Evolutionary conservation across 1,140 invertebrate genomes (phyloP).

Genomic region (Lepidurus couesii): DNA sequence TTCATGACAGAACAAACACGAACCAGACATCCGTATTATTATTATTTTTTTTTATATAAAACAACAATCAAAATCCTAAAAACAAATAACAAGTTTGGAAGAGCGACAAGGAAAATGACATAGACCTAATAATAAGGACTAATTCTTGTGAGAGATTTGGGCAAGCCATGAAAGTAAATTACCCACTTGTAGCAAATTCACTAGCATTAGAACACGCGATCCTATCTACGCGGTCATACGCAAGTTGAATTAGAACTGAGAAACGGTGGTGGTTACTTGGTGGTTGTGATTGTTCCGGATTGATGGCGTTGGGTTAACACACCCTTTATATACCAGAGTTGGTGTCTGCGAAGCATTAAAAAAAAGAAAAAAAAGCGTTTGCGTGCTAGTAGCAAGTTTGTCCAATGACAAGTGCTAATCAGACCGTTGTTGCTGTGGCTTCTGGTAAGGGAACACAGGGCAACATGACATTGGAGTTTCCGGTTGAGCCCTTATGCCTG

Average conservation of each 20-base stretch:
- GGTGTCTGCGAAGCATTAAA: not conserved
- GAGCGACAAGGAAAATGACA: not conserved
- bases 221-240: not conserved
- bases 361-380: not conserved
- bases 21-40: too few species aligned
- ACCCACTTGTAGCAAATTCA: constrained; percentile 5
- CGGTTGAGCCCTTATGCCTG: constrained; percentile 8
- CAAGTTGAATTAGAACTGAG: not conserved
- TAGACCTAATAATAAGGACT: not conserved
- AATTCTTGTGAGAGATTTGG: not conserved
- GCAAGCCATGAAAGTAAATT: not conserved
- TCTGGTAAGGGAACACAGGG: not conserved
- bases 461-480: constrained; percentile 19
- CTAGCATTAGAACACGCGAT: not conserved
- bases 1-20: too few species aligned
- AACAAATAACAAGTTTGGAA: not conserved
- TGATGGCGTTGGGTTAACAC: constrained; percentile 13
- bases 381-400: not conserved
- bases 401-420: constrained; percentile 22
- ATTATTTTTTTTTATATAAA: too few species aligned
- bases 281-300: not conserved
- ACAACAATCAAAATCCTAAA: not conserved
- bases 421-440: constrained; percentile 20
- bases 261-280: not conserved
- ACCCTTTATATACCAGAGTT: not conserved